Conservation (phyloP, 2,113 vertebrate species). For the Chinchilla lanigera region DNA sequence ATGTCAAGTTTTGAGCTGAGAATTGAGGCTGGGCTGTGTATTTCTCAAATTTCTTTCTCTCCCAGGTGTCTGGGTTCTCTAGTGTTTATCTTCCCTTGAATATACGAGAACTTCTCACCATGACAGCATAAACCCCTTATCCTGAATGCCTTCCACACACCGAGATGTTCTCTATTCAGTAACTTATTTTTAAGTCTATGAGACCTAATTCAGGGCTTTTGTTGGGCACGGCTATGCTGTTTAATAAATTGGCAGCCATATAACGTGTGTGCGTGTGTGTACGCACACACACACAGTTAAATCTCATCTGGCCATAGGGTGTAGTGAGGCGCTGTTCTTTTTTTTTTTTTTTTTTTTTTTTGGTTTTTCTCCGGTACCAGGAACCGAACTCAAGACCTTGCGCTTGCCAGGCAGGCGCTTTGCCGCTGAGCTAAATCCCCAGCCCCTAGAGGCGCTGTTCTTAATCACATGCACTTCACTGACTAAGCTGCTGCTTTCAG, state of each 20-base stretch:
- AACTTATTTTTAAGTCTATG: slow-evolving; percentile 46
- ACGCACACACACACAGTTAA: neutral
- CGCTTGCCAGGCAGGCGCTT: too few species aligned
- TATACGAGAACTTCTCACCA: slow-evolving; percentile 5
- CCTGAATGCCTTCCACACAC: neutral
- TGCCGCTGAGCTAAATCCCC: too few species aligned
- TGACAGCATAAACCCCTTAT: neutral
- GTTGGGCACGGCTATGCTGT: slow-evolving; percentile 1
- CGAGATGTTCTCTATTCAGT: neutral
- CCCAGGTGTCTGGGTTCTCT: neutral
- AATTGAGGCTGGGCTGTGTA: neutral
- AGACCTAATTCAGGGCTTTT: neutral
- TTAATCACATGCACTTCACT: neutral
- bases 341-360: too few species aligned
- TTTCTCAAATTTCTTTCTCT: slow-evolving; percentile 32
- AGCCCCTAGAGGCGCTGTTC: neutral
- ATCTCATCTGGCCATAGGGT: neutral
- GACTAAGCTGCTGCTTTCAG: neutral
- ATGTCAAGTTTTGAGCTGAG: neutral
- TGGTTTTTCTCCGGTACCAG: too few species aligned
- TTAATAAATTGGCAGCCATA: neutral
- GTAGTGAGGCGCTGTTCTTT: neutral
- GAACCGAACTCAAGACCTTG: too few species aligned
- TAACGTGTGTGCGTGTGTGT: neutral
- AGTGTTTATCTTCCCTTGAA: slow-evolving; percentile 1